Conservation (phyloP, 2,888 invertebrate species). For the Cerastoderma edule region DNA sequence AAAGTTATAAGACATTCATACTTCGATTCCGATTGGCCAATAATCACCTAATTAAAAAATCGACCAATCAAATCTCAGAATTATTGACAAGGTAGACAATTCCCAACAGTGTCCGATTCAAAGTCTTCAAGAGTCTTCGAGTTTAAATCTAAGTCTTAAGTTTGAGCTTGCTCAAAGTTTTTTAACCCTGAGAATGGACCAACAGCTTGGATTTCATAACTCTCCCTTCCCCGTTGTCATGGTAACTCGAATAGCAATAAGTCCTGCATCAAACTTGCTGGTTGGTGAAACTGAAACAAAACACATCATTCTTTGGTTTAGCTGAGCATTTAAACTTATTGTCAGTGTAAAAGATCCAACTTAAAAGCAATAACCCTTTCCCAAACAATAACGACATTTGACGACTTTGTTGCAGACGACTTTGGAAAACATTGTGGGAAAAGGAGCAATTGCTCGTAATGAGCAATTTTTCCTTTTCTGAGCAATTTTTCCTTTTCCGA, state of each 20-base stretch:
- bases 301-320: background rate
- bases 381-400: background rate
- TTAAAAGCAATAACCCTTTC: background rate
- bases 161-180: no score
- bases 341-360: background rate
- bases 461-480: background rate
- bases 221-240: background rate
- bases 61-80: no score
- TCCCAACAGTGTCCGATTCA: no score
- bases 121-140: no score
- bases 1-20: no score
- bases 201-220: no score
- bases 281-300: background rate
- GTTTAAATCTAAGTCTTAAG: no score
- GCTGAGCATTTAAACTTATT: background rate
- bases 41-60: no score
- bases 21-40: no score
- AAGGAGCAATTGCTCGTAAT: background rate
- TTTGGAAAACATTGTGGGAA: background rate
- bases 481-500: slow-evolving; percentile 8
- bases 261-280: slow-evolving; percentile 9
- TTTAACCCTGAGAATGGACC: no score
- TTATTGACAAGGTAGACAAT: no score
- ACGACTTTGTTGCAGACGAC: background rate
- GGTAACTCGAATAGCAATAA: background rate